These are phyloP conservation scores for Zelleria hepariella DNA, from an alignment of 2,888 invertebrate species.

Conservation along the genomic window DNA sequence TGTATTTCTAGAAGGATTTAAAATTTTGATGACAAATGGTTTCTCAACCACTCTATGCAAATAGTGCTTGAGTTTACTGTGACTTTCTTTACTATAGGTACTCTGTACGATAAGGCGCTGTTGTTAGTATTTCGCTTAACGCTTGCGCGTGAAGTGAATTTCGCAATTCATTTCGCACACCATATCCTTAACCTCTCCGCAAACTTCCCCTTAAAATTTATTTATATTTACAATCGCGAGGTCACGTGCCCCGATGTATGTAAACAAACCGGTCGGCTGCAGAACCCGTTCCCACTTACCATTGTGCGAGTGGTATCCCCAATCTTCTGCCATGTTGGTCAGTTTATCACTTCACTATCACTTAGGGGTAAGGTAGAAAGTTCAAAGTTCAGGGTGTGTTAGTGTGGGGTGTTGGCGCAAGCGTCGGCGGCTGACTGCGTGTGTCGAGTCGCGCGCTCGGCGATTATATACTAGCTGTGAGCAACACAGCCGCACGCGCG, in stretches of 20 bases:
- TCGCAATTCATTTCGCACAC: not conserved
- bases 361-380: not conserved
- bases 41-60: no score
- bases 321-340: slow-evolving; percentile 61
- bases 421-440: slow-evolving; percentile 48
- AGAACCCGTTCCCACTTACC: slow-evolving; percentile 49
- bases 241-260: slow-evolving; percentile 65
- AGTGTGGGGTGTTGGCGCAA: slow-evolving; percentile 50
- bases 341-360: not conserved
- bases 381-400: not conserved
- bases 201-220: not conserved
- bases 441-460: slow-evolving; percentile 22
- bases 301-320: slow-evolving; percentile 74
- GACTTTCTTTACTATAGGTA: no score
- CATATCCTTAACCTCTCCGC: not conserved
- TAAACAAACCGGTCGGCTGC: slow-evolving; percentile 62
- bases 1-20: no score
- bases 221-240: slow-evolving; percentile 32
- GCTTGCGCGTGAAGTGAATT: not conserved
- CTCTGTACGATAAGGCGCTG: no score
- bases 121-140: not conserved
- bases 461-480: slow-evolving; percentile 17
- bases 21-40: no score
- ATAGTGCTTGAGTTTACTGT: no score
- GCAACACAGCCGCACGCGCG: slow-evolving; percentile 11